Conservation (phyloP, 2,888 invertebrate species). For the Diadromus collaris region DNA sequence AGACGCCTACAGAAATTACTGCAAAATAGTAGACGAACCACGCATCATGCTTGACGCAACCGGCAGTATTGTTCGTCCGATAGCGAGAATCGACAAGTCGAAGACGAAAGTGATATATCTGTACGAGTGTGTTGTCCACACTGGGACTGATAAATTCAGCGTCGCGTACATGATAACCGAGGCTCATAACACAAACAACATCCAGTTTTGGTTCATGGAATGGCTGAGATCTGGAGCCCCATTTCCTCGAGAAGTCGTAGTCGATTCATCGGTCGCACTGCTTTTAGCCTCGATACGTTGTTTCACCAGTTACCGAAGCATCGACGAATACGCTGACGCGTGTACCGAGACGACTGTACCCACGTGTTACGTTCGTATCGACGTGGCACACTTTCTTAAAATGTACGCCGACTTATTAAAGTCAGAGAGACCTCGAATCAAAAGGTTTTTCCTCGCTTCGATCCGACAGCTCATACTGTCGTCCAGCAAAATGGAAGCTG, state of each 20-base stretch:
- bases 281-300: slow-evolving; percentile 57
- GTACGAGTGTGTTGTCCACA: slow-evolving; percentile 54
- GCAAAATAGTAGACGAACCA: slow-evolving; percentile 7
- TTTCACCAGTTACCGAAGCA: slow-evolving; percentile 54
- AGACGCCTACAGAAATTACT: slow-evolving; percentile 53
- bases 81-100: slow-evolving; percentile 34
- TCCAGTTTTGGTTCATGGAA: slow-evolving; percentile 61
- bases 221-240: slow-evolving; percentile 61
- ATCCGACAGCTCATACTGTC: slow-evolving; percentile 41
- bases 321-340: slow-evolving; percentile 61
- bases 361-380: slow-evolving; percentile 55
- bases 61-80: slow-evolving; percentile 50
- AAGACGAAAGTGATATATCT: slow-evolving; percentile 52
- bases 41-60: slow-evolving; percentile 60
- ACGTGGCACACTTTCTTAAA: slow-evolving; percentile 60
- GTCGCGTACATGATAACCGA: slow-evolving; percentile 62
- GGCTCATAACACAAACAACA: slow-evolving; percentile 53
- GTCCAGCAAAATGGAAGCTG: background rate
- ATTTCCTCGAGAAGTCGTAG: slow-evolving; percentile 60
- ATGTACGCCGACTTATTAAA: slow-evolving; percentile 27
- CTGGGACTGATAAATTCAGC: slow-evolving; percentile 58
- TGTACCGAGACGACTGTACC: slow-evolving; percentile 36
- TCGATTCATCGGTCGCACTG: slow-evolving; percentile 61
- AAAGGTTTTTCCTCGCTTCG: slow-evolving; percentile 32
- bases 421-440: slow-evolving; percentile 11